A percentile compares a stretch with the other conserved stretches of the same genome.
phyloP scores from a whole-genome alignment of 2,888 invertebrate genomes.

The Smittia sp. region DNA sequence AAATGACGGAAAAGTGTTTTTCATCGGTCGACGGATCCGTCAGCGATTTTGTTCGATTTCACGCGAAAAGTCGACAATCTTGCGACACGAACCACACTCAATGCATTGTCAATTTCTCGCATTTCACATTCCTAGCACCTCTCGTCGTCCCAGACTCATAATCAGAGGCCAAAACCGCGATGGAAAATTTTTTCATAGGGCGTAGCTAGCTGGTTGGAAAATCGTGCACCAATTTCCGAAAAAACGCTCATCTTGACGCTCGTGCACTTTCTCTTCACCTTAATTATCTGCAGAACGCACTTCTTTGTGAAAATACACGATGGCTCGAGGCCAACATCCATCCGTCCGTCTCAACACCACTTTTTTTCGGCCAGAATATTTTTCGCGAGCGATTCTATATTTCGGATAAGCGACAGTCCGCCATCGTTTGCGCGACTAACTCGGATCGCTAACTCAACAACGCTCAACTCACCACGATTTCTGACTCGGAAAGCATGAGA shows the following conservation, averaged over 20 bases:
- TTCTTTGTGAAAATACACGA: constrained; percentile 35
- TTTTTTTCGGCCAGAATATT: too few species aligned
- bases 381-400: too few species aligned
- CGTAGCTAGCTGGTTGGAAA: constrained; percentile 22
- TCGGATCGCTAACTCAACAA: too few species aligned
- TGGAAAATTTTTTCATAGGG: constrained; percentile 39
- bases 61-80: background rate
- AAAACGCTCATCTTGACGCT: background rate
- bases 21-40: constrained; percentile 31
- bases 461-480: too few species aligned
- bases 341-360: background rate
- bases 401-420: too few species aligned
- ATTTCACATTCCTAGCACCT: background rate
- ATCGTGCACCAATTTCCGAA: constrained; percentile 11
- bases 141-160: background rate
- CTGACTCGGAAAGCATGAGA: too few species aligned
- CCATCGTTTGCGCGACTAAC: too few species aligned
- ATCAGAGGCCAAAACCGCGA: constrained; percentile 8
- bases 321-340: constrained; percentile 23
- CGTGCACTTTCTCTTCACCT: constrained; percentile 19
- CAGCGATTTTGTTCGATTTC: constrained; percentile 11
- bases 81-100: background rate
- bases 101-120: constrained; percentile 7
- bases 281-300: constrained; percentile 40
- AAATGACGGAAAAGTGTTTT: constrained; percentile 41